Evolutionary conservation across 2,797 vertebrate genomes (phyloP).

Genomic region (Alouatta caraya): DNA sequence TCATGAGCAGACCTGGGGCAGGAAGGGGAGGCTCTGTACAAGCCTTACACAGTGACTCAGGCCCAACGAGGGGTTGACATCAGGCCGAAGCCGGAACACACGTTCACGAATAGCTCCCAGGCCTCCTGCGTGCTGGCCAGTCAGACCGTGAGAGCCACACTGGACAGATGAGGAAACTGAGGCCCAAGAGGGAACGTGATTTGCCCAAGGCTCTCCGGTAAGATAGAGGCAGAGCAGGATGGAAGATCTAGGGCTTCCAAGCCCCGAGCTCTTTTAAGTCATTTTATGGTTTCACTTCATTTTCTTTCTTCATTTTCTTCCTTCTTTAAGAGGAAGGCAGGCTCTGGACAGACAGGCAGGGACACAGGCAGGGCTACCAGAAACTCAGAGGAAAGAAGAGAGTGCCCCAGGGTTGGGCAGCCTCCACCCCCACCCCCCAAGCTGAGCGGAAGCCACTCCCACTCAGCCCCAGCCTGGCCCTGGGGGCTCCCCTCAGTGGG

Average conservation of each 20-base stretch:
- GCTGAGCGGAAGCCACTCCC: background rate
- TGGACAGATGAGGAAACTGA: background rate
- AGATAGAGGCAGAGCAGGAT: background rate
- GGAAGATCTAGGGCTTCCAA: background rate
- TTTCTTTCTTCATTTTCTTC: background rate
- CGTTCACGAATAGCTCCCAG: background rate
- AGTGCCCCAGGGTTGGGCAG: background rate
- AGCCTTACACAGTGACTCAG: background rate
- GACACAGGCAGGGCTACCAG: background rate
- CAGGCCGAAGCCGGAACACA: background rate
- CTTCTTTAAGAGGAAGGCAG: background rate
- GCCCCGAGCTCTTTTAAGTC: background rate
- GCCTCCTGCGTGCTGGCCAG: accelerated
- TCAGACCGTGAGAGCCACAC: background rate
- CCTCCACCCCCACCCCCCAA: background rate
- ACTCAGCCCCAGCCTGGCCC: background rate
- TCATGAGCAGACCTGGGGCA: background rate
- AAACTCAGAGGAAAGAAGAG: background rate
- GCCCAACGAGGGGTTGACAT: background rate
- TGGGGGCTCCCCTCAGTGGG: background rate
- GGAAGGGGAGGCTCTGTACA: background rate
- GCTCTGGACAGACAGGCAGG: background rate
- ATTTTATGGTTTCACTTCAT: background rate
- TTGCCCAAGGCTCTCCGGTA: background rate
- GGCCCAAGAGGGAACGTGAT: background rate